Evolutionary conservation across 2,113 vertebrate species (phyloP).

Genomic region (Cinclus mexicanus): DNA sequence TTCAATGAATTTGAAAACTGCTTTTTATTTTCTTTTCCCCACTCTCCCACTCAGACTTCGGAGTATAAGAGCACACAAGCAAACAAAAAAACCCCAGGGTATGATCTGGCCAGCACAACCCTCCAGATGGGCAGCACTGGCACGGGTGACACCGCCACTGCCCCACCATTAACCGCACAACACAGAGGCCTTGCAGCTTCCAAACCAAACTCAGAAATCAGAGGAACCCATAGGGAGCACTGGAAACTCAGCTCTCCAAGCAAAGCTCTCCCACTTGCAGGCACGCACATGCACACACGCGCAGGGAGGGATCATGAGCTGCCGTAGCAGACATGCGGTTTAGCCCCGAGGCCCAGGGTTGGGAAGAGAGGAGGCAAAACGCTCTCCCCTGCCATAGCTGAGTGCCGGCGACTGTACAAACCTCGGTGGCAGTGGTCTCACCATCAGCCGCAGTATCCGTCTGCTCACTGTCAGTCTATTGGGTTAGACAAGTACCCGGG

Average conservation of each 20-base stretch:
- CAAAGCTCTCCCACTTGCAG: neutral
- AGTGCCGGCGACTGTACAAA: slow-evolving; percentile 73
- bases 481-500: slow-evolving; percentile 71
- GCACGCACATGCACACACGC: neutral
- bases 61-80: neutral
- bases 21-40: neutral
- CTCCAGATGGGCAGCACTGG: accelerated
- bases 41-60: neutral
- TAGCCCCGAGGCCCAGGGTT: neutral
- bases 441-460: slow-evolving; percentile 92
- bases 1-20: neutral
- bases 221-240: neutral
- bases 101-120: accelerated
- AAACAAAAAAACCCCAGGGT: neutral
- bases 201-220: neutral
- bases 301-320: neutral
- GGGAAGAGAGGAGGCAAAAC: neutral
- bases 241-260: neutral
- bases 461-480: slow-evolving; percentile 94
- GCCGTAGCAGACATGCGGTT: neutral
- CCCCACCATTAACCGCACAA: accelerated
- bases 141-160: accelerated
- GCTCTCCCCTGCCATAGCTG: neutral
- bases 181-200: neutral
- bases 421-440: slow-evolving; percentile 94